phyloP scores from a whole-genome alignment of 1,140 invertebrate genomes.

The Drosophila elegans region DNA sequence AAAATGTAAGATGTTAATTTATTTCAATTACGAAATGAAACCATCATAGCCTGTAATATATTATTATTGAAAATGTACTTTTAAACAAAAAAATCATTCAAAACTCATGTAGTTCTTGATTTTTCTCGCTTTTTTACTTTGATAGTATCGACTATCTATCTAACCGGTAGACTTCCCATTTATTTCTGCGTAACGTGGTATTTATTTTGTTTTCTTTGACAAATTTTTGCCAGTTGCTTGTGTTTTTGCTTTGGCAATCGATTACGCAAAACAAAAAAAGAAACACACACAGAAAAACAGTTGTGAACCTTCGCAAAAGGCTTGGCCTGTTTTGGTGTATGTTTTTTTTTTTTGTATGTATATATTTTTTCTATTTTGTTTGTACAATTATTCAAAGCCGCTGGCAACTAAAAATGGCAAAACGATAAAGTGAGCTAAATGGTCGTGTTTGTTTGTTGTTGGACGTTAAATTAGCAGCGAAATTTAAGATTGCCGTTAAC shows the following conservation, averaged over 20 bases:
- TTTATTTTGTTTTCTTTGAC: conserved; percentile 33
- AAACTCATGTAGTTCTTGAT: too few relatives aligned
- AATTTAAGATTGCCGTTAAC: conserved; percentile 29
- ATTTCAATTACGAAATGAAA: too few relatives aligned
- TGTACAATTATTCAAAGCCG: conserved; percentile 35
- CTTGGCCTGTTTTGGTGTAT: conserved; percentile 22
- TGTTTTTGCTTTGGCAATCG: conserved; percentile 51
- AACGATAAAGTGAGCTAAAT: conserved; percentile 41
- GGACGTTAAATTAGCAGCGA: conserved; percentile 42
- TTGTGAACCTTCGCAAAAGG: conserved; percentile 42
- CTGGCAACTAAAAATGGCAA: conserved; percentile 43
- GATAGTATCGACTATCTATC: not conserved
- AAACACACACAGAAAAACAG: conserved; percentile 31
- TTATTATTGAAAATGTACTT: too few relatives aligned
- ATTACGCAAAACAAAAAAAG: conserved; percentile 62
- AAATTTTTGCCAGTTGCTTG: conserved; percentile 37
- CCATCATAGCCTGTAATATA: too few relatives aligned
- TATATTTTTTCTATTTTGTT: conserved; percentile 6
- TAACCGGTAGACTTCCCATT: not conserved
- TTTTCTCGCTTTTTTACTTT: not conserved
- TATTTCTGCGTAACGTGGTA: conserved; percentile 11
- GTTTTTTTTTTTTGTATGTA: conserved; percentile 1
- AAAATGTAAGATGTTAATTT: not conserved
- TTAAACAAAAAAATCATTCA: too few relatives aligned
- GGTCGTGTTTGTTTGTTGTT: conserved; percentile 40